phyloP scores from a whole-genome alignment of 2,113 vertebrate species.

The Nothoprocta pentlandii region DNA sequence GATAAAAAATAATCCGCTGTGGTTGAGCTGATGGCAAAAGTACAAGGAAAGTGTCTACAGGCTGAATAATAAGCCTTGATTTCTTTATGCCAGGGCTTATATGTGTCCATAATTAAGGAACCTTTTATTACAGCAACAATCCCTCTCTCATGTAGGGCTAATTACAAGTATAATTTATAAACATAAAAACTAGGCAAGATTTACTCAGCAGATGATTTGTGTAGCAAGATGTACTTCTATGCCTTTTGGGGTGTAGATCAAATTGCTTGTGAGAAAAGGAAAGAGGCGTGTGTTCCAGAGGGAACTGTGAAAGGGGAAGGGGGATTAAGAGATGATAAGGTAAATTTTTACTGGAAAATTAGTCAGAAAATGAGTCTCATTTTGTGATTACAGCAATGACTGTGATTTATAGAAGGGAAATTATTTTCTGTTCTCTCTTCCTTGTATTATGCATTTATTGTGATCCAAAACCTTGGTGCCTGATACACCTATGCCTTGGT shows the following conservation, averaged over 20 bases:
- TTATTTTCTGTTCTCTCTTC: slow-evolving; percentile 13
- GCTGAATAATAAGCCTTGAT: slow-evolving; percentile 15
- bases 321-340: slow-evolving; percentile 22
- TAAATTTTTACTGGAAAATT: slow-evolving; percentile 5
- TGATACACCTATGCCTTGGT: background rate
- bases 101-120: slow-evolving; percentile 26
- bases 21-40: slow-evolving; percentile 28
- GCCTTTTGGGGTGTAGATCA: background rate
- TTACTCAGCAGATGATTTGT: slow-evolving; percentile 3
- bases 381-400: background rate
- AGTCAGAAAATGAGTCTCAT: slow-evolving; percentile 51
- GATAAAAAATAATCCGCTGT: slow-evolving; percentile 49
- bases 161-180: slow-evolving; percentile 50
- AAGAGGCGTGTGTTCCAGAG: background rate
- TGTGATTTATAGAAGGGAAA: background rate
- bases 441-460: background rate
- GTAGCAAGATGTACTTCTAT: background rate
- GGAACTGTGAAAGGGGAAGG: background rate
- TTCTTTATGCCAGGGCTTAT: slow-evolving; percentile 10
- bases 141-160: slow-evolving; percentile 35
- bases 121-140: slow-evolving; percentile 40
- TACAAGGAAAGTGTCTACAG: slow-evolving; percentile 44
- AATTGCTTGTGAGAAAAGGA: background rate
- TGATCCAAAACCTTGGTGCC: background rate
- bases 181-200: slow-evolving; percentile 37